Percentiles rank a stretch among this genome's conserved stretches.
Evolutionary conservation across 2,888 invertebrate genomes (phyloP).

Genomic region (Byasa hedistus): DNA sequence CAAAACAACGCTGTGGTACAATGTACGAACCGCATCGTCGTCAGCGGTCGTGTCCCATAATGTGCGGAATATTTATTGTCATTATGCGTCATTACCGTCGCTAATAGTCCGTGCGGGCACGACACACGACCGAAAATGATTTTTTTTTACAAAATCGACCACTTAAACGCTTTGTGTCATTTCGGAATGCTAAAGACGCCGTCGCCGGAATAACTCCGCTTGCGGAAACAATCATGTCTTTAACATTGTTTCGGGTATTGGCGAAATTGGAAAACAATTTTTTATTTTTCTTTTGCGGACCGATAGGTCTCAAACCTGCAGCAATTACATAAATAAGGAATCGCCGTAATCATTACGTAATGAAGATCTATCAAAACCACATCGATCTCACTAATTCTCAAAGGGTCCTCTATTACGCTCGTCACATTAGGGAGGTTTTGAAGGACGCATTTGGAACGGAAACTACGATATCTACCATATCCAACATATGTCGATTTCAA

Average conservation of each 20-base stretch:
- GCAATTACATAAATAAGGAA: conserved; percentile 5
- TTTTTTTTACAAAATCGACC: conserved; percentile 50
- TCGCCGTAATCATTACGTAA: conserved; percentile 34
- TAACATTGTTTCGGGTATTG: not conserved
- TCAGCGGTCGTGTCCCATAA: conserved; percentile 48
- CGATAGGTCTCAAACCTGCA: no score
- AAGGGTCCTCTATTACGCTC: conserved; percentile 57
- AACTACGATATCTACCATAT: conserved; percentile 50
- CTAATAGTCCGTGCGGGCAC: conserved; percentile 61
- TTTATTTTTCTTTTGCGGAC: not conserved
- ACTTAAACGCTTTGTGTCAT: conserved; percentile 54
- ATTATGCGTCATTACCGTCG: conserved; percentile 69
- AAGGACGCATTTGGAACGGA: conserved; percentile 54
- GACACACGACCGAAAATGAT: conserved; percentile 62
- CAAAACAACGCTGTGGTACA: conserved; percentile 10
- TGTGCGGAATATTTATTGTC: conserved; percentile 67
- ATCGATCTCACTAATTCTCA: conserved; percentile 53
- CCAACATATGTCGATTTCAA: conserved; percentile 65
- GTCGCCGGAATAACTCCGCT: conserved; percentile 37
- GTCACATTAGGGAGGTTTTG: conserved; percentile 50
- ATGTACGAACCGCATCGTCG: conserved; percentile 48
- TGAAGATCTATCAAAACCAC: conserved; percentile 49
- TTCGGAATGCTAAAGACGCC: conserved; percentile 55
- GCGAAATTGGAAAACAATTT: not conserved
- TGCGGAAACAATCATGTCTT: conserved; percentile 21